Evolutionary conservation across 2,888 invertebrate species (phyloP).

Genomic region (Melanargia galathea): DNA sequence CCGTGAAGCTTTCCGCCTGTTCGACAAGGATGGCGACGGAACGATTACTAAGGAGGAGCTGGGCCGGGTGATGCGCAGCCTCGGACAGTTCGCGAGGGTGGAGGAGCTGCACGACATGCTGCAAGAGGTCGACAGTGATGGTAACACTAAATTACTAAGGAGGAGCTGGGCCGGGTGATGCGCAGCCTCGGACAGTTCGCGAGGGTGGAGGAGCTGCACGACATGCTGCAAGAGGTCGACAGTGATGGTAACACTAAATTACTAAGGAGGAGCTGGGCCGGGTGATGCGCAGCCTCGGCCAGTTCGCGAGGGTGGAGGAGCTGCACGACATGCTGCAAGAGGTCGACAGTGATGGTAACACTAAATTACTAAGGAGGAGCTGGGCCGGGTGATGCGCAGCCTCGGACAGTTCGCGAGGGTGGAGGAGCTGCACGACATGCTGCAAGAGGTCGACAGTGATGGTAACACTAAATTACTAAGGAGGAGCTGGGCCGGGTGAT

Average conservation of each 20-base stretch:
- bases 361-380: conserved; percentile 92
- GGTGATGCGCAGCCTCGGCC: conserved; percentile 92
- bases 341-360: conserved; percentile 88
- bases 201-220: conserved; percentile 91
- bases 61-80: conserved; percentile 91
- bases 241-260: conserved; percentile 88
- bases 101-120: conserved; percentile 94
- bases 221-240: conserved; percentile 92
- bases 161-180: conserved; percentile 93
- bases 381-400: conserved; percentile 92
- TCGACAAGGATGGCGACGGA: conserved; percentile 94
- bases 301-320: conserved; percentile 93
- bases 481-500: conserved; percentile 93
- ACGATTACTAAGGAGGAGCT: conserved; percentile 94
- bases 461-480: conserved; percentile 89
- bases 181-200: conserved; percentile 93
- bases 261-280: conserved; percentile 93
- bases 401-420: conserved; percentile 93
- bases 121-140: conserved; percentile 90
- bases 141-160: conserved; percentile 89
- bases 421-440: conserved; percentile 92
- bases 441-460: conserved; percentile 91
- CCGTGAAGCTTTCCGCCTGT: conserved; percentile 92
- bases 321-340: conserved; percentile 93
- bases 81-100: conserved; percentile 93